These are phyloP conservation scores for Scaptomyza cyrtandrae DNA, from an alignment of 2,888 invertebrate genomes.

Conservation along the genomic window DNA sequence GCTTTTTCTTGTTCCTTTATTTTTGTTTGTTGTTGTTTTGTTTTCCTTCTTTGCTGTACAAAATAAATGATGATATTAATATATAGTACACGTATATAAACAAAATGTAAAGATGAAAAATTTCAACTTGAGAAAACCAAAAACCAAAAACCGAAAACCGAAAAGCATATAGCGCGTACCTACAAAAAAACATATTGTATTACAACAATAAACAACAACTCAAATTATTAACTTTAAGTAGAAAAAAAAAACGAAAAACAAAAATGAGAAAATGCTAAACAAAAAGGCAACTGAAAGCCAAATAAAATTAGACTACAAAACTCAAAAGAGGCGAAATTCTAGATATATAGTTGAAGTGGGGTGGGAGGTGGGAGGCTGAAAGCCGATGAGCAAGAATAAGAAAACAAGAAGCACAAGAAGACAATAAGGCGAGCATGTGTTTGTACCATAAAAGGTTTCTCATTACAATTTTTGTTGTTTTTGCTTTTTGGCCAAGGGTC, in stretches of 20 bases:
- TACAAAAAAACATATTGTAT: conserved; percentile 70
- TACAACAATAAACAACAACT: conserved; percentile 62
- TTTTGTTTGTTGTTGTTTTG: conserved; percentile 3
- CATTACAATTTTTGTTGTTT: conserved; percentile 62
- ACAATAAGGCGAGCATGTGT: conserved; percentile 73
- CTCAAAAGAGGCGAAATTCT: conserved; percentile 51
- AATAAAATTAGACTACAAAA: conserved; percentile 75
- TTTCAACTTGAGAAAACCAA: too few relatives aligned
- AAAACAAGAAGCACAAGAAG: conserved; percentile 25
- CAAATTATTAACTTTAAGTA: conserved; percentile 76
- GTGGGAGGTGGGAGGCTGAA: background rate
- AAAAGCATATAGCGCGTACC: conserved; percentile 66
- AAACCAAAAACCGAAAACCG: conserved; percentile 17
- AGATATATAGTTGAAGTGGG: conserved; percentile 12
- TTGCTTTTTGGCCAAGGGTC: conserved; percentile 74
- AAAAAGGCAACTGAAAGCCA: conserved; percentile 55
- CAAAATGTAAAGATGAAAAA: conserved; percentile 19
- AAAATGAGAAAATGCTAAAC: conserved; percentile 20
- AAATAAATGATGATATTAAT: conserved; percentile 28
- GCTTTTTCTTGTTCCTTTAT: too few relatives aligned
- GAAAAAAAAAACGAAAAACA: conserved; percentile 40
- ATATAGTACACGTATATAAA: background rate
- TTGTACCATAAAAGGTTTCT: conserved; percentile 77
- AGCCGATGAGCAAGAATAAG: conserved; percentile 33
- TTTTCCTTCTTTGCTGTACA: conserved; percentile 20